phyloP scores from a whole-genome alignment of 2,797 vertebrate genomes.

The Acestrorhynchus altus region DNA sequence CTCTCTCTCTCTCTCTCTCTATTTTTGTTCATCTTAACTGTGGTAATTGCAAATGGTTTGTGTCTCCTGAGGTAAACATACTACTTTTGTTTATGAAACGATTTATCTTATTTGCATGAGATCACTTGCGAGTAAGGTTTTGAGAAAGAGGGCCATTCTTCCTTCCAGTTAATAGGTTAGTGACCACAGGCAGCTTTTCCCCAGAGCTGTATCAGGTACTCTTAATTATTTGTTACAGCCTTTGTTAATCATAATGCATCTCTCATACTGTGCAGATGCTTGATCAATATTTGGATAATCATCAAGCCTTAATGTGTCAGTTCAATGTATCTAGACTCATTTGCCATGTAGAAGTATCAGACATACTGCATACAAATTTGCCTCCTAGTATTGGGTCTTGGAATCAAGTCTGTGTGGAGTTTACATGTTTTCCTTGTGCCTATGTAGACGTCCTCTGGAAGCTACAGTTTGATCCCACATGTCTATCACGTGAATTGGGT shows the following conservation, averaged over 20 bases:
- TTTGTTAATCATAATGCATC: neutral
- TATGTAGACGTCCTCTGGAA: no score
- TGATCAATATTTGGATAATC: conserved; percentile 2
- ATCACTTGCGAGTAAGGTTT: conserved; percentile 39
- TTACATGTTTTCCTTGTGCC: no score
- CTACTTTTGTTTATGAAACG: conserved; percentile 47
- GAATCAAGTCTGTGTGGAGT: no score
- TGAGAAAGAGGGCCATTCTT: conserved; percentile 9
- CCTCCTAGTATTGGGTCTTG: no score
- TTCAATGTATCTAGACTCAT: no score
- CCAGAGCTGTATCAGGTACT: conserved; percentile 7
- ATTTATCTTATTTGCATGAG: conserved; percentile 51
- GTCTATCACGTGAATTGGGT: no score
- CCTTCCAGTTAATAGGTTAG: neutral
- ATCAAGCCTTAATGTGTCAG: neutral
- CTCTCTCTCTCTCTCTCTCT: conserved; percentile 59
- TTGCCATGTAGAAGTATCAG: no score
- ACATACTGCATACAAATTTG: no score
- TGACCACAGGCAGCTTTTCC: conserved; percentile 36
- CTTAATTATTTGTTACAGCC: neutral
- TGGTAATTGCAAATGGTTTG: conserved; percentile 68
- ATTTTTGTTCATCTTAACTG: conserved; percentile 57
- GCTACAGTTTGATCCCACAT: no score
- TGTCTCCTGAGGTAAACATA: conserved; percentile 63
- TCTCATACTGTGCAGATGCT: neutral